Evolutionary conservation across 2,888 invertebrate genomes (phyloP).

Genomic region (Blastobasis adustella): DNA sequence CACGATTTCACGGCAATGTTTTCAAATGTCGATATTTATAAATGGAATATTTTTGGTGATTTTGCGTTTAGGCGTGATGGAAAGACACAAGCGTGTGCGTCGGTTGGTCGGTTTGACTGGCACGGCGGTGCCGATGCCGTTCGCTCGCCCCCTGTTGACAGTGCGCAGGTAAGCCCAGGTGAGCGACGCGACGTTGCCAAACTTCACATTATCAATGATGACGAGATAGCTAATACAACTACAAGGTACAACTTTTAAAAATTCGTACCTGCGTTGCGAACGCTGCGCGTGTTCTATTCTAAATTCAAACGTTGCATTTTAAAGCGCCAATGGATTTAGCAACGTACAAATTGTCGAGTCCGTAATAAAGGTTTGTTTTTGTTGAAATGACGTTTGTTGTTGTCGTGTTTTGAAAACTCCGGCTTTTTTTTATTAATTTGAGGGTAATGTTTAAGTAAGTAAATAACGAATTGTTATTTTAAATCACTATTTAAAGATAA

Average conservation of each 20-base stretch:
- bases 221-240: constrained; percentile 58
- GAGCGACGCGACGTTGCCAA: constrained; percentile 71
- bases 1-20: too few relatives aligned
- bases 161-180: constrained; percentile 71
- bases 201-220: constrained; percentile 70
- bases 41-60: constrained; percentile 37
- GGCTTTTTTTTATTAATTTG: too few relatives aligned
- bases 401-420: background rate
- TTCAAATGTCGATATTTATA: background rate
- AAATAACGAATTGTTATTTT: too few relatives aligned
- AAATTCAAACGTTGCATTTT: constrained; percentile 19
- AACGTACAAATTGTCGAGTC: constrained; percentile 24
- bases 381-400: constrained; percentile 1
- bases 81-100: constrained; percentile 52
- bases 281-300: constrained; percentile 16
- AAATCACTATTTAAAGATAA: too few relatives aligned
- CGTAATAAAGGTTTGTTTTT: background rate
- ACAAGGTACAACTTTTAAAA: constrained; percentile 39
- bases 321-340: constrained; percentile 33
- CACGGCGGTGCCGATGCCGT: constrained; percentile 21
- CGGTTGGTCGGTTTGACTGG: constrained; percentile 57
- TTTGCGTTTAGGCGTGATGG: constrained; percentile 19
- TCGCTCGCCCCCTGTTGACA: constrained; percentile 59
- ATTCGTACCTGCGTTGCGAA: constrained; percentile 45
- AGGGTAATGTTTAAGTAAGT: too few relatives aligned